phyloP scores from a whole-genome alignment of 2,888 invertebrate genomes.

The Brachypterus glaber region DNA sequence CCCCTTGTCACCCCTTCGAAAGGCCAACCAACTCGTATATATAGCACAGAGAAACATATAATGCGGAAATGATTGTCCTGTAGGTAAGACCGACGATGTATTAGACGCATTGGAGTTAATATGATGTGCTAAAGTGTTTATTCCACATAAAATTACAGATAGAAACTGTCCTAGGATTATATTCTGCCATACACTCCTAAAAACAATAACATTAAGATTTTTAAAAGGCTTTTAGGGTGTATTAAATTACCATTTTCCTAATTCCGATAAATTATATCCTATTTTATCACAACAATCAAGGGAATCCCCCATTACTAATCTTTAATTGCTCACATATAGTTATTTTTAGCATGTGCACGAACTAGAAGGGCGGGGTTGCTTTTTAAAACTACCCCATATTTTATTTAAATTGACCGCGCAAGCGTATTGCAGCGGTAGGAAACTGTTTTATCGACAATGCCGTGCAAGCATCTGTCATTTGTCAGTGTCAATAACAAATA shows the following conservation, averaged over 20 bases:
- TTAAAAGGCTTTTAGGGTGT: too few species aligned
- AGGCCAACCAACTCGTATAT: conserved; percentile 67
- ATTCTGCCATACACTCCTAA: conserved; percentile 63
- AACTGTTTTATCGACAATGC: too few species aligned
- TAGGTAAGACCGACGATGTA: conserved; percentile 62
- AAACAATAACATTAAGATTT: conserved; percentile 15
- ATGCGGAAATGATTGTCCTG: conserved; percentile 72
- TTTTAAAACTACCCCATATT: conserved; percentile 17
- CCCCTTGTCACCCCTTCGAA: conserved; percentile 52
- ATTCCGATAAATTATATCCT: conserved; percentile 56
- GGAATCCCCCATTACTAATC: conserved; percentile 30
- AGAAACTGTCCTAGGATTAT: conserved; percentile 66
- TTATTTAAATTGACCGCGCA: conserved; percentile 21
- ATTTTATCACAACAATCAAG: conserved; percentile 55
- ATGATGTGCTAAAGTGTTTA: conserved; percentile 63
- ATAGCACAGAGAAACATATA: conserved; percentile 67
- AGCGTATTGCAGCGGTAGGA: conserved; percentile 18
- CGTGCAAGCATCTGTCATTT: too few species aligned
- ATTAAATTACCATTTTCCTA: conserved; percentile 56
- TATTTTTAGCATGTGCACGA: conserved; percentile 16
- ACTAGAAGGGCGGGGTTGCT: conserved; percentile 30
- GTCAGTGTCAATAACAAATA: conserved; percentile 2
- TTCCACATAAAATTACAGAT: conserved; percentile 66
- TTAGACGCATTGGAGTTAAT: conserved; percentile 54
- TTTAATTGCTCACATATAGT: conserved; percentile 17